Conservation (phyloP, 2,113 vertebrate species). For the Zosterops hypoxanthus region DNA sequence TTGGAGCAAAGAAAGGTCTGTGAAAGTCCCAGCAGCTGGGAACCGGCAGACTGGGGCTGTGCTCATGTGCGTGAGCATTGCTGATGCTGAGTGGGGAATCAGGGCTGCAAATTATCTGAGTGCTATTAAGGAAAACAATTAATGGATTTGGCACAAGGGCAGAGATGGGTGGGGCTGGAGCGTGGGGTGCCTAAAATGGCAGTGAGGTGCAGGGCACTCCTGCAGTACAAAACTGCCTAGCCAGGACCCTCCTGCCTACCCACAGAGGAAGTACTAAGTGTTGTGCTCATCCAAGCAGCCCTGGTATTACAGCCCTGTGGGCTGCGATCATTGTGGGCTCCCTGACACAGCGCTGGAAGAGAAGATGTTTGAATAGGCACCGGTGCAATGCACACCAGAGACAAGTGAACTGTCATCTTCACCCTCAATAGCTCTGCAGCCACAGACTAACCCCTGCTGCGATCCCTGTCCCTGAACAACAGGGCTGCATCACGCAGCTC, state of each 20-base stretch:
- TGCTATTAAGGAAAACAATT: background rate
- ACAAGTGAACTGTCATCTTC: background rate
- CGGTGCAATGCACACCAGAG: rapidly evolving
- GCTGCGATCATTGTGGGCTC: background rate
- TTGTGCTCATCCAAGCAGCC: background rate
- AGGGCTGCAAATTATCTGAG: background rate
- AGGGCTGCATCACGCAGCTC: background rate
- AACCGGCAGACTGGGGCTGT: background rate
- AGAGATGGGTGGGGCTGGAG: background rate
- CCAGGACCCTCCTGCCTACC: background rate
- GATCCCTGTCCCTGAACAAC: background rate
- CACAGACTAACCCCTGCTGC: background rate
- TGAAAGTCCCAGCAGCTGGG: background rate
- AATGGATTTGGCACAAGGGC: background rate
- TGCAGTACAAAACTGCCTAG: background rate
- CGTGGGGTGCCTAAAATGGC: background rate
- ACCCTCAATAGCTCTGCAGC: background rate
- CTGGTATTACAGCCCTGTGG: background rate
- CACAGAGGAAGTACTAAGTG: background rate
- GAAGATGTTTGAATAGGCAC: background rate
- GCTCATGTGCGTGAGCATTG: background rate
- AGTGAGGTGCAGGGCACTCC: background rate
- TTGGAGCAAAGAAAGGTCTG: background rate
- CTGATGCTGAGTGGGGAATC: background rate
- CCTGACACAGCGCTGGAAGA: background rate